phyloP scores from a whole-genome alignment of 2,113 vertebrate species.

The Serilophus lunatus region DNA sequence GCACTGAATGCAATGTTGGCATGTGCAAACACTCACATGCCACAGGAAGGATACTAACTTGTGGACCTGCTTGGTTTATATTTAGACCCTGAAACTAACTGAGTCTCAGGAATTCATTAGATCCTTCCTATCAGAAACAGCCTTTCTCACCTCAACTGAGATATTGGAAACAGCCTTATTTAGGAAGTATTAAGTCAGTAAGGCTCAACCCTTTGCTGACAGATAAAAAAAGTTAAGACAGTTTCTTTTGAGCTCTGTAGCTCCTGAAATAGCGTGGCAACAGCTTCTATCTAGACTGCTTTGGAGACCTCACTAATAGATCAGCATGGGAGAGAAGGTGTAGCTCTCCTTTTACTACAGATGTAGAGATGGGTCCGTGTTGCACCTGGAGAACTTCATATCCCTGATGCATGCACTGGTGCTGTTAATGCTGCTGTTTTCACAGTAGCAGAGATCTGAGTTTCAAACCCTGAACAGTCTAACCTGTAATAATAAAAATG shows the following conservation, averaged over 20 bases:
- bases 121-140: neutral
- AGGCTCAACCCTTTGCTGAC: neutral
- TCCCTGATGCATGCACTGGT: neutral
- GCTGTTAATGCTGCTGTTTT: fast-evolving
- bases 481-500: neutral
- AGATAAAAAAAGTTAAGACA: neutral
- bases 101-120: neutral
- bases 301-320: neutral
- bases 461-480: neutral
- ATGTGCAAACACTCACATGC: neutral
- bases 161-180: neutral
- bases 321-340: neutral
- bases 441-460: neutral
- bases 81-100: neutral
- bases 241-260: neutral
- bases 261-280: neutral
- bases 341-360: neutral
- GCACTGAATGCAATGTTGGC: neutral
- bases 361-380: neutral
- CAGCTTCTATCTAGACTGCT: neutral
- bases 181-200: neutral
- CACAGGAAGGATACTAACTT: neutral
- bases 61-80: neutral
- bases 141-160: neutral
- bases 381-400: neutral